Evolutionary conservation across 2,888 invertebrate species (phyloP).

Genomic region (Mimas tiliae): DNA sequence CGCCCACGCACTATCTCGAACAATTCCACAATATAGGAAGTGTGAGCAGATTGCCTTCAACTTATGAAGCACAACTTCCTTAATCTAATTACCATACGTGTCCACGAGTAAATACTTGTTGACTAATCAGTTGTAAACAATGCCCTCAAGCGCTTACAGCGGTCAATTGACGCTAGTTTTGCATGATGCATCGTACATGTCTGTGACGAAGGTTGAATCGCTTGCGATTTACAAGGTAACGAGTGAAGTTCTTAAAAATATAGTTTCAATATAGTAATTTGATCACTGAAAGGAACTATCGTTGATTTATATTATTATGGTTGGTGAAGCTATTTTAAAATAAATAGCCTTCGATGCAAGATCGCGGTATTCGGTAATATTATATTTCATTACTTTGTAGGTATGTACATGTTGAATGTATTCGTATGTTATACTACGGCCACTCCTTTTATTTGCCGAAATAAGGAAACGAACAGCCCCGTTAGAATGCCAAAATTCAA

Average conservation of each 20-base stretch:
- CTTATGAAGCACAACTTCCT: constrained; percentile 5
- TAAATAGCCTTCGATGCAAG: no score
- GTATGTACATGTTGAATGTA: no score
- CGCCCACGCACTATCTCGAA: background rate
- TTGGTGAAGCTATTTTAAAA: no score
- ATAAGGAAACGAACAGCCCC: no score
- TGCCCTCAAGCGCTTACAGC: constrained; percentile 30
- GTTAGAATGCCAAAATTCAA: no score
- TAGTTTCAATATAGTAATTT: no score
- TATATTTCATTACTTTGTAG: no score
- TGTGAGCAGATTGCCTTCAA: background rate
- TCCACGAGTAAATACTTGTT: constrained; percentile 13
- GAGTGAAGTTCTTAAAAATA: background rate
- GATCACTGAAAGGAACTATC: no score
- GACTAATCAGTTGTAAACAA: constrained; percentile 24
- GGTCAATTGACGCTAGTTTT: constrained; percentile 28
- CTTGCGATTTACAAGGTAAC: background rate
- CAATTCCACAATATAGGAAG: background rate
- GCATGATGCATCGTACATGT: constrained; percentile 15
- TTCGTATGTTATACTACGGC: no score
- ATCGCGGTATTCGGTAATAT: no score
- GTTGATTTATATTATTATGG: no score
- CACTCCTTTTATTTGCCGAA: no score
- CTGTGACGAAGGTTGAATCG: background rate
- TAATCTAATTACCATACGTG: constrained; percentile 13